Conservation (phyloP, 2,888 invertebrate species). For the Metalampra italica region DNA sequence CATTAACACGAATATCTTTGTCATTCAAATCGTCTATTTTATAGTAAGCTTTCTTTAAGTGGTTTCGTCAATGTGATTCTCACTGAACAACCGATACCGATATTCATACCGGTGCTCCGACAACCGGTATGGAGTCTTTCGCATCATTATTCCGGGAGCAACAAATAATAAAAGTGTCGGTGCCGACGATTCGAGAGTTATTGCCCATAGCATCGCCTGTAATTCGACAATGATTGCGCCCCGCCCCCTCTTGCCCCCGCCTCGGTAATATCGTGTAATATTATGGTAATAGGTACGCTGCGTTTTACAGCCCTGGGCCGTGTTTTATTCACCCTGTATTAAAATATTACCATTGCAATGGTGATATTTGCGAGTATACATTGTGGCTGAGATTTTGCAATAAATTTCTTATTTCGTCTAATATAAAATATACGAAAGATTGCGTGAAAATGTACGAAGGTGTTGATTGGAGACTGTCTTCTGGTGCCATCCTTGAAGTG, state of each 20-base stretch:
- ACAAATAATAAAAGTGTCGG: constrained; percentile 11
- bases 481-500: too few relatives aligned
- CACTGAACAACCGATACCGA: too few relatives aligned
- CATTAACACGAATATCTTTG: too few relatives aligned
- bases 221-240: constrained; percentile 24
- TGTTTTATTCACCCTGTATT: constrained; percentile 12
- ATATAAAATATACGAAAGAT: too few relatives aligned
- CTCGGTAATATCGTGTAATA: constrained; percentile 25
- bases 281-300: constrained; percentile 21
- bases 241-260: background rate
- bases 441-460: too few relatives aligned
- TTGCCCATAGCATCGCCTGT: constrained; percentile 18
- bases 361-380: background rate
- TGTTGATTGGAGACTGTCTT: too few relatives aligned
- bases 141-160: constrained; percentile 1
- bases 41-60: too few relatives aligned
- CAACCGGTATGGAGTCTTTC: too few relatives aligned
- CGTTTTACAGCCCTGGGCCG: constrained; percentile 13
- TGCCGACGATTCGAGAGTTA: constrained; percentile 19
- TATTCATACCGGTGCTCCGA: too few relatives aligned
- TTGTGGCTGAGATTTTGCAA: background rate
- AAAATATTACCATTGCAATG: background rate
- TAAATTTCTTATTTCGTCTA: too few relatives aligned
- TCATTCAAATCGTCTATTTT: too few relatives aligned
- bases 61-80: too few relatives aligned